Percentiles rank a stretch among this genome's conserved stretches.
phyloP scores from a whole-genome alignment of 2,888 invertebrate species.

The Leptogaster cylindrica region DNA sequence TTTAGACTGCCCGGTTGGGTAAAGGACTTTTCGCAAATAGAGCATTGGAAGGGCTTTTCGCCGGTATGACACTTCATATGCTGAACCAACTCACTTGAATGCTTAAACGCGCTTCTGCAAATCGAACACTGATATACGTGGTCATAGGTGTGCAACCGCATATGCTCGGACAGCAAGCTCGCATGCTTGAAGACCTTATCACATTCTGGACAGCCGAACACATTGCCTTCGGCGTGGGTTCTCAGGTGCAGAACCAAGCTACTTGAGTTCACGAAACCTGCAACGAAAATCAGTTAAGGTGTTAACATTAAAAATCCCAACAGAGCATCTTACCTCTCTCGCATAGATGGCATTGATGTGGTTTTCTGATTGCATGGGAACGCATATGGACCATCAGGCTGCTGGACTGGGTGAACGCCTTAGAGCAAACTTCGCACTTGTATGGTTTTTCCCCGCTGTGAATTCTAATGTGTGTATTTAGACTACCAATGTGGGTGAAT shows the following conservation, averaged over 20 bases:
- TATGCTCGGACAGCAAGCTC: slow-evolving; percentile 60
- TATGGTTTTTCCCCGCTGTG: slow-evolving; percentile 62
- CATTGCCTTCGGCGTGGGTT: slow-evolving; percentile 56
- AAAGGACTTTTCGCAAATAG: slow-evolving; percentile 61
- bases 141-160: slow-evolving; percentile 60
- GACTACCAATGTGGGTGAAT: slow-evolving; percentile 61
- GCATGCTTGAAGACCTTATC: slow-evolving; percentile 61
- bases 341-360: slow-evolving; percentile 59
- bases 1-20: slow-evolving; percentile 61
- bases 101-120: slow-evolving; percentile 58
- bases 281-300: background rate
- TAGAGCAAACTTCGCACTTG: slow-evolving; percentile 60
- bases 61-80: slow-evolving; percentile 63
- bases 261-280: slow-evolving; percentile 59
- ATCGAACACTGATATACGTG: slow-evolving; percentile 61
- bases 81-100: slow-evolving; percentile 61
- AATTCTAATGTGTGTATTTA: slow-evolving; percentile 61
- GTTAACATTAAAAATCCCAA: background rate
- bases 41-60: slow-evolving; percentile 62
- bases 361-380: slow-evolving; percentile 59
- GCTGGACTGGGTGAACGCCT: slow-evolving; percentile 61
- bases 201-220: slow-evolving; percentile 58
- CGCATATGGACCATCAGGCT: slow-evolving; percentile 62
- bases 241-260: slow-evolving; percentile 58
- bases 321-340: slow-evolving; percentile 58